These are phyloP conservation scores for Pachymerium ferrugineum DNA, from an alignment of 2,888 invertebrate genomes.

Conservation along the genomic window DNA sequence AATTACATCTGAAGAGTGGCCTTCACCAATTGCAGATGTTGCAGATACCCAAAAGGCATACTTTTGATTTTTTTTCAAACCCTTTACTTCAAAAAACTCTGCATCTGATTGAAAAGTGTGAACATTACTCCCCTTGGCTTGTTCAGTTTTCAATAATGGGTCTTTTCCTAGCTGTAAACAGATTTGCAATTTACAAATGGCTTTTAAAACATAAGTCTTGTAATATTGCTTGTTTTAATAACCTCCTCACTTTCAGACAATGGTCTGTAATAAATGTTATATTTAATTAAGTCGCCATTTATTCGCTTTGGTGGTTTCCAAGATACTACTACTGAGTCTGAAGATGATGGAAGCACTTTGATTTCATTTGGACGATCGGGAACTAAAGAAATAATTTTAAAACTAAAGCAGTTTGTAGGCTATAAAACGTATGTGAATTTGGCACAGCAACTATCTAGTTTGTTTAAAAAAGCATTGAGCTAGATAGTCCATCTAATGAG, in stretches of 20 bases:
- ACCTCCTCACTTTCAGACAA: background rate
- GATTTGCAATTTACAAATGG: too few relatives aligned
- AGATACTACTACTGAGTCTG: background rate
- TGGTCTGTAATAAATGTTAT: background rate
- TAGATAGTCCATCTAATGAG: too few relatives aligned
- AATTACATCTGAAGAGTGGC: background rate
- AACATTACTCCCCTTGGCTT: background rate
- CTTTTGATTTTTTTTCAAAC: background rate
- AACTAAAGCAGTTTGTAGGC: too few relatives aligned
- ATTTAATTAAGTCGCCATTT: background rate
- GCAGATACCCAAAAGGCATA: slow-evolving; percentile 5
- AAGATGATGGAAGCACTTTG: background rate
- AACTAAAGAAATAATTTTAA: background rate
- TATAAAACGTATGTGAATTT: too few relatives aligned
- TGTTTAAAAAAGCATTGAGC: too few relatives aligned
- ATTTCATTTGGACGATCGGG: background rate
- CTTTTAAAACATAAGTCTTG: too few relatives aligned
- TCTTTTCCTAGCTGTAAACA: background rate
- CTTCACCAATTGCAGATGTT: background rate
- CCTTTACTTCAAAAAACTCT: background rate
- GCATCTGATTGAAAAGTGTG: background rate
- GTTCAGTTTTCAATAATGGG: background rate
- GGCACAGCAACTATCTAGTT: too few relatives aligned
- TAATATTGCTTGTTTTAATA: background rate
- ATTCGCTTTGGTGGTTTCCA: background rate